Evolutionary conservation across 2,113 vertebrate species (phyloP).

Genomic region (Triplophysa siluroides): DNA sequence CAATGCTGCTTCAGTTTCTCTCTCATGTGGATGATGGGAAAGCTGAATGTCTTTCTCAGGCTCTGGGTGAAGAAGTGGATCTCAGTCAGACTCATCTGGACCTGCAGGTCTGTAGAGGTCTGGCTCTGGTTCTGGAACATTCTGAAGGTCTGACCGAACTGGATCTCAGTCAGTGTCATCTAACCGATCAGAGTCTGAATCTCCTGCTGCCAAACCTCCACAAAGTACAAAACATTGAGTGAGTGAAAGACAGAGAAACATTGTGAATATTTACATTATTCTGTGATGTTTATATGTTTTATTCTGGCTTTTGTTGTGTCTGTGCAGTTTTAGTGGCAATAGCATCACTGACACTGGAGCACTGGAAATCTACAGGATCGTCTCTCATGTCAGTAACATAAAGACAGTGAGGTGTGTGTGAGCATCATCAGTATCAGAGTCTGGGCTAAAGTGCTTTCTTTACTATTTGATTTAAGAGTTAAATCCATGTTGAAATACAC

Average conservation of each 20-base stretch:
- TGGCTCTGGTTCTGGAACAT: slow-evolving; percentile 52
- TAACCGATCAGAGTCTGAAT: slow-evolving; percentile 45
- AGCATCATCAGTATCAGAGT: too few relatives aligned
- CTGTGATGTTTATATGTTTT: not conserved
- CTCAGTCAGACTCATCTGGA: slow-evolving; percentile 54
- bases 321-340: slow-evolving; percentile 55
- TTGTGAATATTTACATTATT: not conserved
- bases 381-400: slow-evolving; percentile 29
- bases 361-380: slow-evolving; percentile 12
- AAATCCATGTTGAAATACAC: too few relatives aligned
- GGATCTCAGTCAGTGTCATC: slow-evolving; percentile 56
- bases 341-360: slow-evolving; percentile 51
- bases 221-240: slow-evolving; percentile 55
- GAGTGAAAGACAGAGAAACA: slow-evolving; percentile 26
- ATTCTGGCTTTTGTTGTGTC: not conserved
- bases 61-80: slow-evolving; percentile 51
- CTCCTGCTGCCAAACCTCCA: slow-evolving; percentile 51
- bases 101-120: slow-evolving; percentile 30
- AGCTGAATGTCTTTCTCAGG: slow-evolving; percentile 36
- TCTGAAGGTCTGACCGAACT: slow-evolving; percentile 54
- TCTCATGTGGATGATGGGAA: not conserved
- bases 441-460: too few relatives aligned
- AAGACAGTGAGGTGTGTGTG: slow-evolving; percentile 50
- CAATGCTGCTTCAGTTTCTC: slow-evolving; percentile 44
- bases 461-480: too few relatives aligned